Evolutionary conservation across 2,888 invertebrate genomes (phyloP).

Genomic region (Ypsolopha scabrella): DNA sequence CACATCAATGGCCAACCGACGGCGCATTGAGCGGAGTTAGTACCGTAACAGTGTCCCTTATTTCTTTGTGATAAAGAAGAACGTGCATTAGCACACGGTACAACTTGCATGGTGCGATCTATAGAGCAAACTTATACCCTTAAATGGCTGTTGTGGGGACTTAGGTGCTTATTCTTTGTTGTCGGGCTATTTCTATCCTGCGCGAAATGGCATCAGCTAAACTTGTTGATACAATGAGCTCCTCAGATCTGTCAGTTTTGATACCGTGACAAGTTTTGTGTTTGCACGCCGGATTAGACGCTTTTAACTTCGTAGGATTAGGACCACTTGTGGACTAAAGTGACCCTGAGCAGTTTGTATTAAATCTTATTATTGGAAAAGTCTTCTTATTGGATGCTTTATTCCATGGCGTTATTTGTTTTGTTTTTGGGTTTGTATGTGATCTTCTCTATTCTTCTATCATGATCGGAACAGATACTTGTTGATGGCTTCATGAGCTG

Average conservation of each 20-base stretch:
- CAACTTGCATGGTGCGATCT: slow-evolving; percentile 14
- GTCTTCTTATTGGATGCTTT: too few species aligned
- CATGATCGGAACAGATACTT: too few species aligned
- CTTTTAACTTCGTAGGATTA: slow-evolving; percentile 32
- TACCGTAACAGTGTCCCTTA: slow-evolving; percentile 19
- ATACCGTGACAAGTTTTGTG: slow-evolving; percentile 39
- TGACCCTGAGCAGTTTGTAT: not conserved
- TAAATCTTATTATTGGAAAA: not conserved
- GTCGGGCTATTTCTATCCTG: slow-evolving; percentile 26
- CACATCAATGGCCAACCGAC: slow-evolving; percentile 48
- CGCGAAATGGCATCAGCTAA: slow-evolving; percentile 31
- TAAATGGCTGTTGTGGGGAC: slow-evolving; percentile 67
- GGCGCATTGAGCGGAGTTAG: too few species aligned
- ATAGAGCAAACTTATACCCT: slow-evolving; percentile 58
- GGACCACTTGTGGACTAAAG: slow-evolving; percentile 21
- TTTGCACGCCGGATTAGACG: slow-evolving; percentile 49
- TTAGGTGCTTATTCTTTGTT: slow-evolving; percentile 56
- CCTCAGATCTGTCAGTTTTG: slow-evolving; percentile 57
- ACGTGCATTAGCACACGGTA: too few species aligned
- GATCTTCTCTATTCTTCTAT: too few species aligned
- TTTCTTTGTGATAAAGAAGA: slow-evolving; percentile 22
- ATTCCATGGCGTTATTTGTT: too few species aligned
- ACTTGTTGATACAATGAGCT: slow-evolving; percentile 33
- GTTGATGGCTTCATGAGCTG: too few species aligned
- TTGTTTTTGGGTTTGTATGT: too few species aligned